Conservation (phyloP, 2,797 vertebrate species). For the Sarcophilus harrisii region DNA sequence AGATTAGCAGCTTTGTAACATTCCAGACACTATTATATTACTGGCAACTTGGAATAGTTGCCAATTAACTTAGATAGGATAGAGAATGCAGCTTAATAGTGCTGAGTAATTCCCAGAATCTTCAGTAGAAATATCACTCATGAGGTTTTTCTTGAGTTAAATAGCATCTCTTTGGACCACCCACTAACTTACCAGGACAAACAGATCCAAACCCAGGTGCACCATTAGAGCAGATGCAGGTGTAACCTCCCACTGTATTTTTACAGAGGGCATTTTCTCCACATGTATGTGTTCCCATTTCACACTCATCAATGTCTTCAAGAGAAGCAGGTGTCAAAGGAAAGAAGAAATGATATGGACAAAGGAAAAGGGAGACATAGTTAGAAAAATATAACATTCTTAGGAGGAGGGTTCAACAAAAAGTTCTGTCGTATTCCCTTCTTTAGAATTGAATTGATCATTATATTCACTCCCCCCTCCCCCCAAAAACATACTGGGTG, state of each 20-base stretch:
- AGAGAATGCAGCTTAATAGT: background rate
- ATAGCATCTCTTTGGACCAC: background rate
- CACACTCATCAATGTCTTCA: constrained; percentile 90
- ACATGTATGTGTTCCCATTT: constrained; percentile 83
- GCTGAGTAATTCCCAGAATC: background rate
- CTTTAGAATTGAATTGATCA: background rate
- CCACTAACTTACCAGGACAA: constrained; percentile 83
- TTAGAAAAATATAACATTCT: background rate
- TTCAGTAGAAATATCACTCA: constrained; percentile 1
- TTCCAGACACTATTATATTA: constrained; percentile 26
- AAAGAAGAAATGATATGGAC: constrained; percentile 4
- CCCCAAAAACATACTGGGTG: no score
- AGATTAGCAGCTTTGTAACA: background rate
- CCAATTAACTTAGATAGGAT: constrained; percentile 6
- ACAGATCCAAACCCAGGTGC: constrained; percentile 76
- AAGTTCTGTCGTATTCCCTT: background rate
- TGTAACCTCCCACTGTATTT: constrained; percentile 86
- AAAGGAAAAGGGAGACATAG: background rate
- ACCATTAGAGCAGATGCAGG: constrained; percentile 82
- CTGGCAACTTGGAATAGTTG: constrained; percentile 26
- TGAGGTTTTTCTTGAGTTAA: constrained; percentile 27
- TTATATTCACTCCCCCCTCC: background rate
- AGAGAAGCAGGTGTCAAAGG: background rate
- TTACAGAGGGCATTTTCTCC: constrained; percentile 85
- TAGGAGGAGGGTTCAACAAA: background rate